Conservation (phyloP, 2,113 vertebrate species). For the Proteles cristata region DNA sequence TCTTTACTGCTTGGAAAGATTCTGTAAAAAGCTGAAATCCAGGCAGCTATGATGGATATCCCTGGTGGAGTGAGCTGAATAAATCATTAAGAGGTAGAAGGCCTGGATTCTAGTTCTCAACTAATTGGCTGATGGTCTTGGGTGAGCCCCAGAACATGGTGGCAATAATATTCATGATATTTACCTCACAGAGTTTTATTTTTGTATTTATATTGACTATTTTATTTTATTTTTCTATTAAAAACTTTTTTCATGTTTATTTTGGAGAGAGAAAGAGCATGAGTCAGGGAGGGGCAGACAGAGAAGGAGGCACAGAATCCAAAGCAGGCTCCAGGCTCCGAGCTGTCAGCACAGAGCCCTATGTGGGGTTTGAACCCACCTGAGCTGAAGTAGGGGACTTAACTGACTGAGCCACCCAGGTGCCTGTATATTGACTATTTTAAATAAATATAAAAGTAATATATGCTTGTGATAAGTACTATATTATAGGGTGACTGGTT, state of each 20-base stretch:
- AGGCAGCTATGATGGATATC: not conserved
- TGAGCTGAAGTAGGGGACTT: no score
- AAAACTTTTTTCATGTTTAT: no score
- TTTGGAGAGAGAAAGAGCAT: no score
- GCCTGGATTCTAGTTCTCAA: not conserved
- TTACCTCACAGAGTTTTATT: not conserved
- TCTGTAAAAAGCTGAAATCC: not conserved
- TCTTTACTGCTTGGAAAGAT: not conserved
- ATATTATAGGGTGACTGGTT: no score
- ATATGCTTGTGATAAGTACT: not conserved
- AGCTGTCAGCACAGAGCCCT: no score
- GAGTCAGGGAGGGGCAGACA: no score
- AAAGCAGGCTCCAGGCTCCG: no score
- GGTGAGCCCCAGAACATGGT: not conserved
- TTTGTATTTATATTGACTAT: conserved; percentile 29
- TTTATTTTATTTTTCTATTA: not conserved
- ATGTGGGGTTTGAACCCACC: no score
- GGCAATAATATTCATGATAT: not conserved
- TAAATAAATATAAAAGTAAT: conserved; percentile 24
- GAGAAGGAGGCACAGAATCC: no score
- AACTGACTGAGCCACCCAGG: no score
- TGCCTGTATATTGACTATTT: not conserved
- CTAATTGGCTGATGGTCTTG: not conserved
- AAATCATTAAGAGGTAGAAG: conserved; percentile 9
- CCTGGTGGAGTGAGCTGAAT: not conserved